Evolutionary conservation across 2,888 invertebrate genomes (phyloP), one percentile per base, ranked within the genome.

Genomic region (Melieria picta): DNA sequence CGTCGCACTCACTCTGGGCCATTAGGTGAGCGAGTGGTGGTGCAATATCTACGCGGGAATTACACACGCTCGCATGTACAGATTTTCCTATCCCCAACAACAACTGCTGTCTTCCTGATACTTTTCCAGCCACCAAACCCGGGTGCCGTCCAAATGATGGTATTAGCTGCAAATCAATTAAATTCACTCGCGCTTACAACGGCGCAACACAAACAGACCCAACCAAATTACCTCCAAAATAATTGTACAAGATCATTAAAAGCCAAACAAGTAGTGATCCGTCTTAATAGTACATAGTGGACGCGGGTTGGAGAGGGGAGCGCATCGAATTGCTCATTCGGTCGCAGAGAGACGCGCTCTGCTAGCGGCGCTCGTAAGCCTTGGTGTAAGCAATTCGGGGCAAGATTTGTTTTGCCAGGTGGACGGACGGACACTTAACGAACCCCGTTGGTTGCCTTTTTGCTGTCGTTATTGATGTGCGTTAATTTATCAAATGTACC

Each of bases 381-480:
- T 50, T 50, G 60, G 7, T 47, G 42, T 42, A 7, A 52, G 46
- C 46, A 30, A 50, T 11, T 10, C 46, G 42, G 11, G 71, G 67
- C 55, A 50, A 71, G 60, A 68, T 69, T 71, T 57, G 43, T 71
- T 69, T 57, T 58, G 66, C 58, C 58, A 66, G 62, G 58, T 67
- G 16, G 11, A 48, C 55, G 30, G 47, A 30, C 30, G 42, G 42
- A 50, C 69, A 57, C 62, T 70, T 75, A 68, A 75, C 65, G 67
- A 63, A 66, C 11, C 58, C 43, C 63, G 47, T 60, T 61, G 56
- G 65, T 67, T 68, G 57, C 47, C 48, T 69, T 70, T 73, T 76
- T 64, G 72, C 73, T 75, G 75, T 72, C 73, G 73, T 76, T 77
- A 75, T 77, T 77, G 77, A 77, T 78, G 77, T 76, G 72, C 71